phyloP scores from a whole-genome alignment of 2,113 vertebrate species.

The Tringa solitaria region DNA sequence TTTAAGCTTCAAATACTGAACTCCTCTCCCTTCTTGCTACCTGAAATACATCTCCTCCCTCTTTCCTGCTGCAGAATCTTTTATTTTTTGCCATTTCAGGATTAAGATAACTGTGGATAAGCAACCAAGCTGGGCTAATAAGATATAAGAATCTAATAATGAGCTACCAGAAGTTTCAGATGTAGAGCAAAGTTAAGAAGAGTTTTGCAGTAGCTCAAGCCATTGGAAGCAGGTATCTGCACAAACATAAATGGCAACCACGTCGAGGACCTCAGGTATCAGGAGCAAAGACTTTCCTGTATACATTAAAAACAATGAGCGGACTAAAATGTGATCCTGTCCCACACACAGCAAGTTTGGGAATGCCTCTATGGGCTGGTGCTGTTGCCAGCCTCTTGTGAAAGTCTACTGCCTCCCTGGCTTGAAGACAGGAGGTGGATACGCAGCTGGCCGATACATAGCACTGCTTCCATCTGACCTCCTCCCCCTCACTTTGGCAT shows the following conservation, averaged over 20 bases:
- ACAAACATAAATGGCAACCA: not conserved
- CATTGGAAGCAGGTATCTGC: not conserved
- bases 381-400: not conserved
- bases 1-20: not conserved
- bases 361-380: not conserved
- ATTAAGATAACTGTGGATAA: not conserved
- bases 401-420: no score
- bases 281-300: not conserved
- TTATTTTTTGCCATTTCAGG: not conserved
- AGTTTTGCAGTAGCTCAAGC: not conserved
- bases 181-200: not conserved
- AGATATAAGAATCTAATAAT: not conserved
- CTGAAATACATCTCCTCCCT: not conserved
- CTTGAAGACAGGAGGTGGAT: not conserved
- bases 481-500: not conserved
- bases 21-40: not conserved
- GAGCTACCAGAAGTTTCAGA: not conserved
- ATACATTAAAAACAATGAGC: not conserved
- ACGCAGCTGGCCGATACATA: fast-evolving
- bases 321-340: not conserved
- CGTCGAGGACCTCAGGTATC: not conserved
- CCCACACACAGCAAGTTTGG: not conserved
- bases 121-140: not conserved
- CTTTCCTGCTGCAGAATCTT: not conserved
- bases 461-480: not conserved